These are phyloP conservation scores for Ommatoiulus sabulosus DNA, from an alignment of 2,888 invertebrate species.

Conservation along the genomic window DNA sequence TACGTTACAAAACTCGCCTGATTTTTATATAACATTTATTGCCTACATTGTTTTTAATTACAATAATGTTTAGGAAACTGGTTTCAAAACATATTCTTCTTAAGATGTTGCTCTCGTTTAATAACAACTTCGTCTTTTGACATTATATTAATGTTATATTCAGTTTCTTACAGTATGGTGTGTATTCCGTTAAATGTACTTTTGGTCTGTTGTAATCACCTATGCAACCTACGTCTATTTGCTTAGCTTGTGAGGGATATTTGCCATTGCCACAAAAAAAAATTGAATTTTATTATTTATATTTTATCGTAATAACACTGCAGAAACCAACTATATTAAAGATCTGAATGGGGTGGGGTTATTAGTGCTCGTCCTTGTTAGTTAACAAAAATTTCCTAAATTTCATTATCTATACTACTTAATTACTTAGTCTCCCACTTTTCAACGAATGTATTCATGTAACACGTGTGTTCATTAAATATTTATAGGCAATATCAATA, in stretches of 20 bases:
- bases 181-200: slow-evolving; percentile 13
- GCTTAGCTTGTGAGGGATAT: slow-evolving; percentile 22
- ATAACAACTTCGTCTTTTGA: neutral
- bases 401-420: neutral
- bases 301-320: neutral
- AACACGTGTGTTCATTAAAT: slow-evolving; percentile 38
- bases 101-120: neutral
- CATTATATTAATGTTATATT: neutral
- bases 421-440: neutral
- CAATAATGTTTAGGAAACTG: too few species aligned
- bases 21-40: neutral
- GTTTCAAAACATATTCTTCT: neutral
- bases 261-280: slow-evolving; percentile 3
- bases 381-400: slow-evolving; percentile 1
- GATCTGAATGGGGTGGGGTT: neutral
- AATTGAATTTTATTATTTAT: neutral
- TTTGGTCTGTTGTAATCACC: neutral
- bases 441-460: slow-evolving; percentile 29
- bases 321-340: slow-evolving; percentile 34
- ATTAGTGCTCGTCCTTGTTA: neutral
- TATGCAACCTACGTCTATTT: neutral
- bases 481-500: slow-evolving; percentile 52
- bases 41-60: neutral
- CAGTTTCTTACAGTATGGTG: neutral
- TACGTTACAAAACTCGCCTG: too few species aligned